Percentiles rank a stretch among this genome's conserved stretches.
These are phyloP conservation scores for Nasonia giraulti DNA, from an alignment of 1,140 invertebrate species.

Conservation along the genomic window DNA sequence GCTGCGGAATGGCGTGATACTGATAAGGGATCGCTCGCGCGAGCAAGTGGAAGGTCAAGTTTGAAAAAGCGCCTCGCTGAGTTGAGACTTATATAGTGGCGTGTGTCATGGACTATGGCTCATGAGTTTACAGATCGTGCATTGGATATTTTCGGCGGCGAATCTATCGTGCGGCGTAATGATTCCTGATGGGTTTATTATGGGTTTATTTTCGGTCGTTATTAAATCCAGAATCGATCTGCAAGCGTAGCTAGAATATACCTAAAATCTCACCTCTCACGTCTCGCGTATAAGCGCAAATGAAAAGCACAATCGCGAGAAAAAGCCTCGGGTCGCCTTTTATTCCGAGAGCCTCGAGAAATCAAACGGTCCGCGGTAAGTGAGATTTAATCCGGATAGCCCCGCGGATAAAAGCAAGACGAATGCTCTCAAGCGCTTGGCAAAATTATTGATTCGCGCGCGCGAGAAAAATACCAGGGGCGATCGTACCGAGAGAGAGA, in stretches of 20 bases:
- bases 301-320: neutral
- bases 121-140: neutral
- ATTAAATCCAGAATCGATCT: too few relatives aligned
- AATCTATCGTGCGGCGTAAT: neutral
- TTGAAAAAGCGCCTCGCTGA: neutral
- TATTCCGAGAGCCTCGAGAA: neutral
- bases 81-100: neutral
- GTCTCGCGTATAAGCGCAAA: neutral
- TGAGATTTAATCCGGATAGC: slow-evolving; percentile 11
- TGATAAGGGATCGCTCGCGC: neutral
- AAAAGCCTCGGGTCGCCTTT: neutral
- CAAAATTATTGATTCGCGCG: slow-evolving; percentile 27
- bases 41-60: neutral
- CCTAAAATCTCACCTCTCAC: too few relatives aligned
- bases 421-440: neutral
- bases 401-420: neutral
- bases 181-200: too few relatives aligned
- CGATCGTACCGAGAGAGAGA: neutral
- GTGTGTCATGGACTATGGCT: neutral
- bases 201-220: too few relatives aligned
- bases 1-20: neutral
- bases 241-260: too few relatives aligned
- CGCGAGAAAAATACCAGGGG: neutral
- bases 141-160: neutral
- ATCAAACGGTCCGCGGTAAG: neutral